phyloP scores from a whole-genome alignment of 2,797 vertebrate species.

The Agapornis canus region DNA sequence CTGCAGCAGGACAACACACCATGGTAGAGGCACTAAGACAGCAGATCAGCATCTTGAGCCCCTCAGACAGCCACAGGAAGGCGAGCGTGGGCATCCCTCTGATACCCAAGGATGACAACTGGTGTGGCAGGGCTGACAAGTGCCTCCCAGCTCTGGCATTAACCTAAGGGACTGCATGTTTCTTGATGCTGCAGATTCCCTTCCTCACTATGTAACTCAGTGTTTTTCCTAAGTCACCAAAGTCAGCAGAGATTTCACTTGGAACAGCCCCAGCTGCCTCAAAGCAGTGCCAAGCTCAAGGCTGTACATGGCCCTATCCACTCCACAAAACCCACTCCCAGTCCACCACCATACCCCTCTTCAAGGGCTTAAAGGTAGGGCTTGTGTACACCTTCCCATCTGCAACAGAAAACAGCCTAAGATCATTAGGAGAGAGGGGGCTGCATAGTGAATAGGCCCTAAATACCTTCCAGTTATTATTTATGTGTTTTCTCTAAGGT shows the following conservation, averaged over 20 bases:
- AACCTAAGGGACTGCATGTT: fast-evolving
- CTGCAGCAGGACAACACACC: not conserved
- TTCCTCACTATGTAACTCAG: not conserved
- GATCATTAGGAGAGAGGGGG: not conserved
- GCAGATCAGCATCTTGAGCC: not conserved
- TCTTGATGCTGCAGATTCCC: not conserved
- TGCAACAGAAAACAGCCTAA: not conserved
- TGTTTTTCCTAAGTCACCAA: fast-evolving
- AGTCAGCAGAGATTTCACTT: not conserved
- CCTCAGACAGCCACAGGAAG: not conserved
- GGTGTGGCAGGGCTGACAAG: not conserved
- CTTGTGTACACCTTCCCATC: not conserved
- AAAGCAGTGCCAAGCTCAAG: not conserved
- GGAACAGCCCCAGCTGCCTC: not conserved
- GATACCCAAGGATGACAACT: not conserved
- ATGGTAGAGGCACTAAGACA: not conserved
- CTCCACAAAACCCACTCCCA: not conserved
- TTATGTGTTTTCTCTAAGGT: not conserved
- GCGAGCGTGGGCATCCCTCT: fast-evolving
- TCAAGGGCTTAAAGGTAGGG: not conserved
- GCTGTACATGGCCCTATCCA: fast-evolving
- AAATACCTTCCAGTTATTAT: not conserved
- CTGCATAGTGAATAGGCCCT: not conserved
- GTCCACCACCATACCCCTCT: not conserved
- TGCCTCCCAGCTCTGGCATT: not conserved